A percentile compares a stretch with the other conserved stretches of the same genome.
phyloP scores from a whole-genome alignment of 2,797 vertebrate species.

The Peromyscus aztecus region DNA sequence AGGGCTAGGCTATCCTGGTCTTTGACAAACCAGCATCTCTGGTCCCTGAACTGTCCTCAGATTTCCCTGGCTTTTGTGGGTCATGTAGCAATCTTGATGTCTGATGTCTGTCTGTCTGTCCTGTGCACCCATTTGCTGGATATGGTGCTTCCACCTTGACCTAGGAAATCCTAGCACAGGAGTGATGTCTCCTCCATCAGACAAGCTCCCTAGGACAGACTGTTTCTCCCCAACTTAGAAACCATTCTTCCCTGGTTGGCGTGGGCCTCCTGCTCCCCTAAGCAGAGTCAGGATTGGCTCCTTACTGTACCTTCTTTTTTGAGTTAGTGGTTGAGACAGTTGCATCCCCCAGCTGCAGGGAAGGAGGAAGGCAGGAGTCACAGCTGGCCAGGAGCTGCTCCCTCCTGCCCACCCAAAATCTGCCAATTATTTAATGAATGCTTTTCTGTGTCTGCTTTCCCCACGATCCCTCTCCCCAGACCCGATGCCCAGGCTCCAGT shows the following conservation, averaged over 20 bases:
- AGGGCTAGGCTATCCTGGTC: background rate
- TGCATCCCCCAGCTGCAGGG: background rate
- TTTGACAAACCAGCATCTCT: background rate
- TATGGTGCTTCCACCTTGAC: fast-evolving
- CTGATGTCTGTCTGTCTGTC: fast-evolving
- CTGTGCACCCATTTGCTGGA: background rate
- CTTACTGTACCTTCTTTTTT: background rate
- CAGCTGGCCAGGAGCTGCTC: background rate
- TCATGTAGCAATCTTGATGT: fast-evolving
- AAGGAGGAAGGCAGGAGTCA: background rate
- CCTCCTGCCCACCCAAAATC: background rate
- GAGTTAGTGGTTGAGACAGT: too few relatives aligned
- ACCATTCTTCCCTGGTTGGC: background rate
- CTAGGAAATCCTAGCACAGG: background rate
- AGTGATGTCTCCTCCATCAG: background rate
- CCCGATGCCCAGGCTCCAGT: constrained; percentile 71
- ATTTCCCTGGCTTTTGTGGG: background rate
- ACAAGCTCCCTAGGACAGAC: background rate
- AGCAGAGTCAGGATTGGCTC: background rate
- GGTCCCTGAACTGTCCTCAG: fast-evolving
- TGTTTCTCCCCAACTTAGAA: fast-evolving
- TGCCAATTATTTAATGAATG: constrained; percentile 79
- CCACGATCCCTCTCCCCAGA: constrained; percentile 10
- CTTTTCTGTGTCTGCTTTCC: constrained; percentile 52
- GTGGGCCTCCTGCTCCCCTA: background rate